A percentile compares a stretch with the other conserved stretches of the same genome.
Conservation (phyloP, 1,140 invertebrate species). For the Hyles euphorbiae region DNA sequence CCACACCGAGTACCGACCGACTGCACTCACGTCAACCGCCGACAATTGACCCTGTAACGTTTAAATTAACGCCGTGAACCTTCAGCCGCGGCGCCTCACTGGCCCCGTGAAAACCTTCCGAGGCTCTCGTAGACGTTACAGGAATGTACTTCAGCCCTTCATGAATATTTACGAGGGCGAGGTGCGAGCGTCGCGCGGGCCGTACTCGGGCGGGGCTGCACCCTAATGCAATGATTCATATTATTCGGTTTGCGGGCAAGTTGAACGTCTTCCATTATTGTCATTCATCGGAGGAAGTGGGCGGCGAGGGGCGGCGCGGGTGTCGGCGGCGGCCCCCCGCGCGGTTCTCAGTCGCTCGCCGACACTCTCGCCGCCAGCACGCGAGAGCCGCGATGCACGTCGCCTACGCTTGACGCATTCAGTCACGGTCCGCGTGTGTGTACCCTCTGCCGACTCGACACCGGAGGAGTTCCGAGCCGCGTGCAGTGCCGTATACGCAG, state of each 20-base stretch:
- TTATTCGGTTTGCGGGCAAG: slow-evolving; percentile 74
- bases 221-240: slow-evolving; percentile 75
- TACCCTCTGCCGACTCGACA: slow-evolving; percentile 49
- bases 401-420: slow-evolving; percentile 58
- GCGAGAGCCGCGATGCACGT: slow-evolving; percentile 63
- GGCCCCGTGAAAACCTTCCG: too few relatives aligned
- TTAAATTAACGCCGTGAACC: not conserved
- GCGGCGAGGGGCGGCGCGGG: slow-evolving; percentile 65
- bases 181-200: slow-evolving; percentile 40
- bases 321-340: slow-evolving; percentile 50
- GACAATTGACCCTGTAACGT: too few relatives aligned
- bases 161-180: slow-evolving; percentile 50
- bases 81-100: not conserved
- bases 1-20: slow-evolving; percentile 14
- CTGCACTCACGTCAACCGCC: too few relatives aligned
- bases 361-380: slow-evolving; percentile 67
- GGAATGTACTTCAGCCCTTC: slow-evolving; percentile 33
- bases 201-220: slow-evolving; percentile 68
- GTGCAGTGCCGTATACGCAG: slow-evolving; percentile 43
- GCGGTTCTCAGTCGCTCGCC: slow-evolving; percentile 64
- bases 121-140: slow-evolving; percentile 12
- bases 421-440: slow-evolving; percentile 59
- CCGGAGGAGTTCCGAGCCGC: slow-evolving; percentile 40
- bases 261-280: slow-evolving; percentile 75
- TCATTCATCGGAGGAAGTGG: slow-evolving; percentile 74